Base-by-base conservation (phyloP, 2,113 vertebrate species). In the Notothenia coriiceps region DNA sequence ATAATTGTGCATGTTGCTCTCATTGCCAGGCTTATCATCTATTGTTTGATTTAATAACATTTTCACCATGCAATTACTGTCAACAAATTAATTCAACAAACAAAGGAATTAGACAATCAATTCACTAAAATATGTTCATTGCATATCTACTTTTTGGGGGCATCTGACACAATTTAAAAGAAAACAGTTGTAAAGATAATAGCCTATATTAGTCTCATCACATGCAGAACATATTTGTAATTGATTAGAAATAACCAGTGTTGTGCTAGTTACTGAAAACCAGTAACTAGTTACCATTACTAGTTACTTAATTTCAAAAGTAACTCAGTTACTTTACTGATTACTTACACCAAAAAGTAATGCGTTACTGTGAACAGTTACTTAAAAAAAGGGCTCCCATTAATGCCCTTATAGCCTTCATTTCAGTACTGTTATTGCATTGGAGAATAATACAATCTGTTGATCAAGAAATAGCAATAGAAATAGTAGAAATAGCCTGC, bases 81-180 rank as follows among this genome's bases (percentile, higher is more conserved):
- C 52, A 79, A 22, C 29, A 50, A 77, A 63, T 51, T 5, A 55
- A 52, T 49, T 64, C 57, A 80, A 52, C 33, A 44, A 64, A 63
- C 43, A 72, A 14, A 8, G 29, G 20, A 76, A 72, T 11, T 51
- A 22, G 40, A 12, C 12, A 40, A 40, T 40, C 35, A 40, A 40
- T 40, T 40, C 35, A 12, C 7, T 40, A 20, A 20, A n/a, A 68
- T 35, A 46, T n/a, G 40, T 43, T n/a, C 7, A 44, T 51, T 15
- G 70, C n/a, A 59, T 10, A 35, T 35, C 33, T 15, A 10, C 40
- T 25, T 40, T 62, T 47, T 62, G 35, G 2, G 55, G n/a, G 15
- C 33, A 43, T 40, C 10, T 18, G 33, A 15, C 5, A 69, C n/a
- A 74, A 12, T 51, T 65, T 29, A 35, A 49, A 64, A 57, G 22